Percentiles rank a stretch among this genome's conserved stretches.
These are phyloP conservation scores for Corbicula japonica DNA, from an alignment of 2,888 invertebrate genomes.

Conservation along the genomic window DNA sequence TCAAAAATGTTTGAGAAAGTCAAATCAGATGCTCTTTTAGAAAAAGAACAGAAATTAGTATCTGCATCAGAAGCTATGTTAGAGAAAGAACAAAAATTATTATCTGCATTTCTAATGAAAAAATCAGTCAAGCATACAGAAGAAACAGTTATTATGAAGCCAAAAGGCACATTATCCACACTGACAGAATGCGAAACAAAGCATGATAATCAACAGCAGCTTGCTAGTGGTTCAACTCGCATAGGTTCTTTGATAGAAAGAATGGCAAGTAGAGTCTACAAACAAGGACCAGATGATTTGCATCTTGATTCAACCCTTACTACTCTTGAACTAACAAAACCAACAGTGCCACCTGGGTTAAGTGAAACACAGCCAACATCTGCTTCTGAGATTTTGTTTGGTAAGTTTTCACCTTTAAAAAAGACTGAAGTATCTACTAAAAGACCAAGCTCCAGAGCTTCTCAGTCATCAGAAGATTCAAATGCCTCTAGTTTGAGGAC, in stretches of 20 bases:
- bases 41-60: too few species aligned
- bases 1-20: too few species aligned
- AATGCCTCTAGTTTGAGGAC: too few species aligned
- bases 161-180: too few species aligned
- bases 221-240: not conserved
- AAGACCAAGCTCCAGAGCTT: too few species aligned
- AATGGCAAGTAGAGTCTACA: slow-evolving; percentile 19
- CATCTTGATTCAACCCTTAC: not conserved
- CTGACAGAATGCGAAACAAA: too few species aligned
- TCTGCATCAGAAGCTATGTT: too few species aligned
- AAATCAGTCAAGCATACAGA: not conserved
- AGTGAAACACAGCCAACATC: not conserved
- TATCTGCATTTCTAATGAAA: not conserved
- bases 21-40: too few species aligned
- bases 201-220: too few species aligned
- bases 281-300: not conserved
- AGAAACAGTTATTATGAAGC: too few species aligned
- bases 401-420: slow-evolving; percentile 4
- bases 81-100: slow-evolving; percentile 4
- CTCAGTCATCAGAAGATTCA: too few species aligned
- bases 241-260: slow-evolving; percentile 27
- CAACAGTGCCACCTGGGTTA: not conserved
- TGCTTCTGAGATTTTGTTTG: slow-evolving; percentile 32
- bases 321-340: not conserved
- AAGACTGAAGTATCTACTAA: slow-evolving; percentile 6